phyloP scores from a whole-genome alignment of 2,888 invertebrate genomes.

The Pristionchus mayeri region DNA sequence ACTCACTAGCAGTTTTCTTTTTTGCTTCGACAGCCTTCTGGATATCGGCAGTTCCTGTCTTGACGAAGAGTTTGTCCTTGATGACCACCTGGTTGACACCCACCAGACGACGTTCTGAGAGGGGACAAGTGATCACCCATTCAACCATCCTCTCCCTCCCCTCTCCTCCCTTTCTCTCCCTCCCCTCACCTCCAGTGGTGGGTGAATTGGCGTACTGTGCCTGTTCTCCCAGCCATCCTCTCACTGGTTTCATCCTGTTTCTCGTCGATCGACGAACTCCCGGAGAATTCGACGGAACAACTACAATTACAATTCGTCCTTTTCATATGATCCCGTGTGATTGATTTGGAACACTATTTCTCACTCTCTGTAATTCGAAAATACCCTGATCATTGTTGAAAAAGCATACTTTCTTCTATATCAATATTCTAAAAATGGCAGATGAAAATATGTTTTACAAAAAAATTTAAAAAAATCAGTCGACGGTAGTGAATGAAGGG shows the following conservation, averaged over 20 bases:
- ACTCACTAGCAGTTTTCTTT: slow-evolving; percentile 6
- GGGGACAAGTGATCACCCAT: no score
- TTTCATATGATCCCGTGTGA: no score
- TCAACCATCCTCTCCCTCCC: slow-evolving; percentile 32
- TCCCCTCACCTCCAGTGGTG: not conserved
- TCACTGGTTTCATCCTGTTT: slow-evolving; percentile 54
- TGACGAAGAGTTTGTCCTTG: slow-evolving; percentile 14
- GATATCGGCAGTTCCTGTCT: slow-evolving; percentile 40
- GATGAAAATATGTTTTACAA: no score
- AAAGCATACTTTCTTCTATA: no score
- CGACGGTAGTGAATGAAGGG: no score
- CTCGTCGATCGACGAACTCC: slow-evolving; percentile 48
- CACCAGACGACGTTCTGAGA: not conserved
- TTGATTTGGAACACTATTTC: no score
- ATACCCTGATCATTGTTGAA: no score
- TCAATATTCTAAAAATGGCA: no score
- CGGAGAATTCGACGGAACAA: not conserved
- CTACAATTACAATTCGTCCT: not conserved
- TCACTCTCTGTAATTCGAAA: no score
- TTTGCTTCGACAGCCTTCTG: not conserved
- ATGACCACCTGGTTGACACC: slow-evolving; percentile 28
- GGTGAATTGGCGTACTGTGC: slow-evolving; percentile 53
- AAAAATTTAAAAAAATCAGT: no score
- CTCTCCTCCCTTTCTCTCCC: not conserved
- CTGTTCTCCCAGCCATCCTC: slow-evolving; percentile 56